These are phyloP conservation scores for Patiria pectinifera DNA, from an alignment of 53 echinoderm and acorn worm species.

Conservation along the genomic window DNA sequence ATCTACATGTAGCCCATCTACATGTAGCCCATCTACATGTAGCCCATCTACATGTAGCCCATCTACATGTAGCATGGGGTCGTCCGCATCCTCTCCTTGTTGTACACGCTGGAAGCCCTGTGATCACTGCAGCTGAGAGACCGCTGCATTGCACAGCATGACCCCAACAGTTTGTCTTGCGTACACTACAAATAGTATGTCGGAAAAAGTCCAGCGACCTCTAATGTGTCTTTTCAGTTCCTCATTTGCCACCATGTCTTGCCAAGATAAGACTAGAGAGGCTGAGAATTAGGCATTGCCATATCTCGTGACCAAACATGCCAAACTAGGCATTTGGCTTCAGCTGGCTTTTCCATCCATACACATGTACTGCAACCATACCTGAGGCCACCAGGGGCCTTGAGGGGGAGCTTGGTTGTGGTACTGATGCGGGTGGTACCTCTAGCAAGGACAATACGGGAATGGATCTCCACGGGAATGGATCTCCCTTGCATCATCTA, in stretches of 20 bases:
- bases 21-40: too few species aligned
- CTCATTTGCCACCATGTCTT: constrained; percentile 3
- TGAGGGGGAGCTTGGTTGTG: constrained; percentile 15
- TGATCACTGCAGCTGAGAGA: constrained; percentile 15
- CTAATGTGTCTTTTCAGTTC: constrained; percentile 6
- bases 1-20: background rate
- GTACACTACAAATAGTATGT: background rate
- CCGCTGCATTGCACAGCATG: background rate
- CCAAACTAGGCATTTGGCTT: background rate
- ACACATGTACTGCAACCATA: background rate
- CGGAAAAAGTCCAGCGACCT: constrained; percentile 23
- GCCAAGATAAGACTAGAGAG: background rate
- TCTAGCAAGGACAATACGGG: too few species aligned
- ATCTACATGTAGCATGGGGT: background rate
- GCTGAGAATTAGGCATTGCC: background rate
- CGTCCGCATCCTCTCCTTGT: background rate
- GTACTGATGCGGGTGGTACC: constrained; percentile 1
- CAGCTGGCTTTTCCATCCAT: background rate
- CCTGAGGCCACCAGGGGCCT: background rate
- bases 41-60: too few species aligned
- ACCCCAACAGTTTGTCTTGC: background rate
- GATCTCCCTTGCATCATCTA: too few species aligned
- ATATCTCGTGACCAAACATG: background rate
- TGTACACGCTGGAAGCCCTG: background rate
- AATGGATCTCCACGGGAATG: too few species aligned